These are phyloP conservation scores for Epirrita christyi DNA, from an alignment of 2,888 invertebrate species.

Conservation along the genomic window DNA sequence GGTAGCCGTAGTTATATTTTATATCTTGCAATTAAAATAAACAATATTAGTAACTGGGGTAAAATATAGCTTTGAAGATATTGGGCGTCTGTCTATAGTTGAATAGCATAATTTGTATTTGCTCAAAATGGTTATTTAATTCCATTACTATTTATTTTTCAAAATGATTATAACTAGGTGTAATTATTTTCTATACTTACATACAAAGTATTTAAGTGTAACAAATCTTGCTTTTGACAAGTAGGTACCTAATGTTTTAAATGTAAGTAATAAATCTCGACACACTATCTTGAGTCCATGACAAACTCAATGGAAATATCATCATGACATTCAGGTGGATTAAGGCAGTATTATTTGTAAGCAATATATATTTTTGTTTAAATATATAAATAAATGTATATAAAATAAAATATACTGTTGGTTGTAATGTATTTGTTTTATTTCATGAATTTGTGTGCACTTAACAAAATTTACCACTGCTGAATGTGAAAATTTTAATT, in stretches of 20 bases:
- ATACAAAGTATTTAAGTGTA: neutral
- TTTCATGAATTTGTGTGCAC: slow-evolving; percentile 21
- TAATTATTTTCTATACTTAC: too few species aligned
- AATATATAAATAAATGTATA: slow-evolving; percentile 72
- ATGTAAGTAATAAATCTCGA: neutral
- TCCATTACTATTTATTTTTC: slow-evolving; percentile 5
- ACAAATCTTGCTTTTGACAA: neutral
- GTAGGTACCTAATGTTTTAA: neutral
- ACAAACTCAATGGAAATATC: slow-evolving; percentile 35
- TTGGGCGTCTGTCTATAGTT: slow-evolving; percentile 9
- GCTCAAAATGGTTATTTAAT: slow-evolving; percentile 19
- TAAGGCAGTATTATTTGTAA: slow-evolving; percentile 77
- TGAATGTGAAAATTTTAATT: too few species aligned
- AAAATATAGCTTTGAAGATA: slow-evolving; percentile 14
- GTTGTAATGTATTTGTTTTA: slow-evolving; percentile 64
- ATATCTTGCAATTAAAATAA: slow-evolving; percentile 14
- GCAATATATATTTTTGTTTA: slow-evolving; percentile 79
- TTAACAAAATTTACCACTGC: neutral
- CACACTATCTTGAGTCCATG: slow-evolving; percentile 15
- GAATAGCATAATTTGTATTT: slow-evolving; percentile 19
- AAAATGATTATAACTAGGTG: neutral
- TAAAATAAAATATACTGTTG: slow-evolving; percentile 83
- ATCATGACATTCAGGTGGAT: slow-evolving; percentile 60
- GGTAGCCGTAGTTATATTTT: slow-evolving; percentile 19
- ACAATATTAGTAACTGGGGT: slow-evolving; percentile 14